These are phyloP conservation scores for Cyprinella venusta DNA, from an alignment of 2,797 vertebrate genomes.

Conservation along the genomic window DNA sequence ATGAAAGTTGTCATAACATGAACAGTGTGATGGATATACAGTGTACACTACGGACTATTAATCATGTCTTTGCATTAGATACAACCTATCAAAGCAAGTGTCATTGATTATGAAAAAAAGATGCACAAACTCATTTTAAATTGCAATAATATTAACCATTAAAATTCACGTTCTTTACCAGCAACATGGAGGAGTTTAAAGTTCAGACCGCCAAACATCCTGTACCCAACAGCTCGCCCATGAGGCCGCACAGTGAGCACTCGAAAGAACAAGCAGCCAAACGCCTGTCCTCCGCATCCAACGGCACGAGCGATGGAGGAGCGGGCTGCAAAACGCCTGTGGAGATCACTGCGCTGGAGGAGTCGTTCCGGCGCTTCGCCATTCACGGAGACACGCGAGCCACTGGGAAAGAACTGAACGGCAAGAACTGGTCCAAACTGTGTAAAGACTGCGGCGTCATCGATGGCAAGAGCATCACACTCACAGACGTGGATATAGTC, in stretches of 20 bases:
- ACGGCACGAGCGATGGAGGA: constrained; percentile 85
- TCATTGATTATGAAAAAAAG: background rate
- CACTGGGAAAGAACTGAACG: constrained; percentile 91
- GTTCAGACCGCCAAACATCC: constrained; percentile 82
- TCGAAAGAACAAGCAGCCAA: constrained; percentile 82
- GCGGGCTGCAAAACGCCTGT: constrained; percentile 74
- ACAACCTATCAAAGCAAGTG: background rate
- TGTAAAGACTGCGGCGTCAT: constrained; percentile 94
- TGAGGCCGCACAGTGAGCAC: constrained; percentile 83
- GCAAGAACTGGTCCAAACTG: constrained; percentile 97
- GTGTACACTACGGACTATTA: background rate
- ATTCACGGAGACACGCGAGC: constrained; percentile 93
- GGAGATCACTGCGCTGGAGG: constrained; percentile 89
- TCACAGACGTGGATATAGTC: constrained; percentile 96
- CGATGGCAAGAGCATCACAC: constrained; percentile 89
- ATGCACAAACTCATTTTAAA: background rate
- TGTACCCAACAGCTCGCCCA: constrained; percentile 74
- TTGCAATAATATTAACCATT: background rate
- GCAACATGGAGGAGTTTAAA: constrained; percentile 87
- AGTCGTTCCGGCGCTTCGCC: constrained; percentile 91
- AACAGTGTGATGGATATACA: background rate
- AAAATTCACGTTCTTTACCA: constrained; percentile 61
- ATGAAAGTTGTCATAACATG: background rate
- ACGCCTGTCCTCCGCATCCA: constrained; percentile 85
- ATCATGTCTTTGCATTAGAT: background rate